Evolutionary conservation across 2,797 vertebrate genomes (phyloP), one percentile per base, ranked within the genome.

Genomic region (Eleutherodactylus coqui): DNA sequence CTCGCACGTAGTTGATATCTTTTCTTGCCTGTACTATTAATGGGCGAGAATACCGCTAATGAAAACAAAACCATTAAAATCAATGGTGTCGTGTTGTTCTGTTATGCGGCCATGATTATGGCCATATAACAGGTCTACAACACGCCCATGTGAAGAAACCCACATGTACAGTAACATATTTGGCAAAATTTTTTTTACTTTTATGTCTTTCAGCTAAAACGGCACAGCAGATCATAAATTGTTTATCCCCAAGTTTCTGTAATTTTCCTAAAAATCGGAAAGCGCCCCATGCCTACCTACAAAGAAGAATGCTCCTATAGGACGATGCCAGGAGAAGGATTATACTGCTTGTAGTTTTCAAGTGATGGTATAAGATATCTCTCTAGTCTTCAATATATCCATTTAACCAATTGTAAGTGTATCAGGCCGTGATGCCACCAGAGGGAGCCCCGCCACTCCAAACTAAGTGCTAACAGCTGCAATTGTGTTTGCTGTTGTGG

Each of bases 401-500:
- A 14, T 16, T 29, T 19, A 21, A 75, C 10, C 10, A 72, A 16
- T n/a, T 73, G 13, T 13, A 47, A 8, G 27, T 9, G 17, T 29
- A 6, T 29, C 14, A 32, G 14, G 14, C 29, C 27, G 21, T 76
- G 47, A 55, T n/a, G 47, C 51, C 49, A 58, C 32, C 34, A 77
- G 75, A 77, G 49, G 75, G 75, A 38, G 32, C 75, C 21, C 5
- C 11, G 32, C n/a, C 75, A 10, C 67, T 11, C 67, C 21, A 73
- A n/a, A 45, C 10, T 27, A 17, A 45, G 11, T 27, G n/a, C 21
- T 16, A 43, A 16, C 41, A 73, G 41, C 70, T 27, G 41, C 13
- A 45, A 11, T 6, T n/a, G n/a, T 73, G 41, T 73, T 73, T 73
- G 70, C 70, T 45, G 70, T 73, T 73, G 70, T 73, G 70, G 70